phyloP scores from a whole-genome alignment of 2,888 invertebrate species.

The Tethea ocularis region DNA sequence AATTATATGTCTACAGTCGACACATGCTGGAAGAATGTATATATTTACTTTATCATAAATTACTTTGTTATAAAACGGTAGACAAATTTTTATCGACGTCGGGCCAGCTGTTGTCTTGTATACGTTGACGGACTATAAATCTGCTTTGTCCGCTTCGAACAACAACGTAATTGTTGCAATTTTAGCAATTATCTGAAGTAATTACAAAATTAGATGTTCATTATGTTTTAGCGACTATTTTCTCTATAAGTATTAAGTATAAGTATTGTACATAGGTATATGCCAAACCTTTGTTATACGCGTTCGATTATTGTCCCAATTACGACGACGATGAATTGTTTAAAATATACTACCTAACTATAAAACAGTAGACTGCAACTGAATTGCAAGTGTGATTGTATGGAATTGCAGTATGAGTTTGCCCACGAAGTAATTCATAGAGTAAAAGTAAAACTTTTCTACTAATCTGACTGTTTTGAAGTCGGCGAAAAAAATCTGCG shows the following conservation, averaged over 20 bases:
- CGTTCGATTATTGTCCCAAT: not conserved
- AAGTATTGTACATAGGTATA: not conserved
- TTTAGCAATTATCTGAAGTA: not conserved
- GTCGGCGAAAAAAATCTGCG: too few relatives aligned
- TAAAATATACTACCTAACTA: not conserved
- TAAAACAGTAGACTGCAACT: not conserved
- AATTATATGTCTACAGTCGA: conserved; percentile 12
- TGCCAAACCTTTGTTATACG: not conserved
- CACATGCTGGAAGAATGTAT: conserved; percentile 13
- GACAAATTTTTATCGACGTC: conserved; percentile 16
- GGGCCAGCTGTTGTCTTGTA: conserved; percentile 17
- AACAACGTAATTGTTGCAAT: not conserved
- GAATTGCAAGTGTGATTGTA: not conserved
- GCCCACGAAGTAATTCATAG: too few relatives aligned
- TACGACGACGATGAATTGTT: not conserved
- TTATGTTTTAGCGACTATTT: not conserved
- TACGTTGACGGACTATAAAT: conserved; percentile 5
- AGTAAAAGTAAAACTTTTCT: not conserved
- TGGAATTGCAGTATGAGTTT: not conserved
- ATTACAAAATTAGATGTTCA: not conserved
- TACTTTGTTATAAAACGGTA: conserved; percentile 22
- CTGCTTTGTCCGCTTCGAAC: not conserved
- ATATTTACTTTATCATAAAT: conserved; percentile 27
- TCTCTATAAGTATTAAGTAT: not conserved
- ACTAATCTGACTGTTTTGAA: too few relatives aligned